Conservation (phyloP, 2,888 invertebrate genomes). For the Acanthosepion lycidas region DNA sequence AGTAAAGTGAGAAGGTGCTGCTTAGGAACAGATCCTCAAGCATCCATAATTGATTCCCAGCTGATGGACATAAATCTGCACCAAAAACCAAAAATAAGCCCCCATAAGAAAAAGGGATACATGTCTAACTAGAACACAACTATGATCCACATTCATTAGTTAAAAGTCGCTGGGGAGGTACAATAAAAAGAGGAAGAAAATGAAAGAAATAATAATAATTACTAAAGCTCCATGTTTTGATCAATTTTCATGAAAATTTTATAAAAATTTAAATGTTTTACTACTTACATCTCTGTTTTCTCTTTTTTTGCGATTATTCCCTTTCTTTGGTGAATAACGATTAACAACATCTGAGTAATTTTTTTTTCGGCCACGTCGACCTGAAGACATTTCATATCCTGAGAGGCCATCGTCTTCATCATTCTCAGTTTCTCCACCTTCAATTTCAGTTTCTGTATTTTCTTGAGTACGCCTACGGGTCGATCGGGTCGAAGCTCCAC, state of each 20-base stretch:
- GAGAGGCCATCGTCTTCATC: constrained; percentile 23
- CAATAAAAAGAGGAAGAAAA: too few relatives aligned
- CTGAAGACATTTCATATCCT: constrained; percentile 23
- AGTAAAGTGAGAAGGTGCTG: too few relatives aligned
- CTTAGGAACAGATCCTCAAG: too few relatives aligned
- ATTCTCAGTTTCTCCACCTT: not conserved
- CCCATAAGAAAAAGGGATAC: too few relatives aligned
- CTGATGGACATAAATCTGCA: too few relatives aligned
- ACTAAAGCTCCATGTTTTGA: too few relatives aligned
- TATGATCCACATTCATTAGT: too few relatives aligned
- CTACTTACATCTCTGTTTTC: constrained; percentile 47
- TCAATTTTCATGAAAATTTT: not conserved
- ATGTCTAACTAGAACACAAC: too few relatives aligned
- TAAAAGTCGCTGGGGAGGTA: too few relatives aligned
- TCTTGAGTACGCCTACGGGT: not conserved
- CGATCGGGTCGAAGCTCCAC: not conserved
- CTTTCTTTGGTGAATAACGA: constrained; percentile 35
- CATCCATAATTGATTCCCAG: too few relatives aligned
- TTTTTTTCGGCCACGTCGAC: constrained; percentile 24
- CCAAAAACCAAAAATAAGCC: too few relatives aligned
- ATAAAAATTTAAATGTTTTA: not conserved
- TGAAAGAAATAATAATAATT: too few relatives aligned
- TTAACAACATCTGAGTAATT: constrained; percentile 35
- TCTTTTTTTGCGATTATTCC: constrained; percentile 25
- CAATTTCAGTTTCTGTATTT: not conserved